These are phyloP conservation scores for Invenusta paracnida DNA, from an alignment of 2,888 invertebrate species.

Conservation along the genomic window DNA sequence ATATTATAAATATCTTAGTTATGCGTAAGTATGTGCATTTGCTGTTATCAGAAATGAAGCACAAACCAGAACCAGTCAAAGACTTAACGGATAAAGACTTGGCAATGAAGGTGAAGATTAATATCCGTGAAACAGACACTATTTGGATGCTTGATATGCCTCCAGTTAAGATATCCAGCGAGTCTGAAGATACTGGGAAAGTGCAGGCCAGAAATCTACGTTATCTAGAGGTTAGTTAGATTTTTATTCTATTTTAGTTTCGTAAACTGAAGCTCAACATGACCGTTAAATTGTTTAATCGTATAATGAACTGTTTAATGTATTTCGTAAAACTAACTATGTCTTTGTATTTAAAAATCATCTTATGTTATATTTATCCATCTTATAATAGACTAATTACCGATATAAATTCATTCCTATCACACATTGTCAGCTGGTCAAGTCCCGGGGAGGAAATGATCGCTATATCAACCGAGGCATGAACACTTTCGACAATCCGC, in stretches of 20 bases:
- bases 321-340: too few species aligned
- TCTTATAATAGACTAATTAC: too few species aligned
- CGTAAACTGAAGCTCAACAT: too few species aligned
- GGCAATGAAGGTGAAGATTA: conserved; percentile 53
- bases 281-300: too few species aligned
- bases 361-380: too few species aligned
- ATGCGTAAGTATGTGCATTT: too few species aligned
- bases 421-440: conserved; percentile 28
- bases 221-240: neutral
- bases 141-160: conserved; percentile 58
- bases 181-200: conserved; percentile 48
- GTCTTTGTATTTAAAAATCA: too few species aligned
- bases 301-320: too few species aligned
- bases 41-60: conserved; percentile 51
- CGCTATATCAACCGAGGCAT: conserved; percentile 58
- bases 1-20: too few species aligned
- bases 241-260: too few species aligned
- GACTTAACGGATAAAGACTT: conserved; percentile 53
- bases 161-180: conserved; percentile 51
- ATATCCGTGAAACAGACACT: conserved; percentile 54
- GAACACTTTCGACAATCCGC: conserved; percentile 60
- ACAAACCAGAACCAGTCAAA: conserved; percentile 47
- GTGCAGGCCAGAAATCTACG: conserved; percentile 3
- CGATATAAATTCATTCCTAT: too few species aligned
- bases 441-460: conserved; percentile 53